A percentile compares a stretch with the other conserved stretches of the same genome.
These are phyloP conservation scores for Puffinus mauretanicus DNA, from an alignment of 2,113 vertebrate species.

Conservation along the genomic window DNA sequence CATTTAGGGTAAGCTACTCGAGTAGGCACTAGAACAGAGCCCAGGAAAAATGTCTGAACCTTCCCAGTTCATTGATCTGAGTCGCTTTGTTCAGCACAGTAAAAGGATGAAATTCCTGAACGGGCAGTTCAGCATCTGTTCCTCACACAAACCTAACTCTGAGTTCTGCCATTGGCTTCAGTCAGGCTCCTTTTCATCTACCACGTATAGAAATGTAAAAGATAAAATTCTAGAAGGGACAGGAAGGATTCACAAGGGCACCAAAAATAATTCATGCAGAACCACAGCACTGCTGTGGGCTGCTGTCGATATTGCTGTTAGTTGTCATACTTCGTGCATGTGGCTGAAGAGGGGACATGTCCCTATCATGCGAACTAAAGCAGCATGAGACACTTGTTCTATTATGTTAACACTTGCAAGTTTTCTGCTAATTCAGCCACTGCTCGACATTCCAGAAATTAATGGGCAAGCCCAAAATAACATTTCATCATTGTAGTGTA, in stretches of 20 bases:
- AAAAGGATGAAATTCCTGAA: neutral
- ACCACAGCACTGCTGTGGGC: neutral
- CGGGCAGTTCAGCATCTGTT: neutral
- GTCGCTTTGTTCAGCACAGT: neutral
- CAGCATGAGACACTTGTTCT: neutral
- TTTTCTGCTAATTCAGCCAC: neutral
- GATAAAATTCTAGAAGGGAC: neutral
- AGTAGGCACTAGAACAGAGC: neutral
- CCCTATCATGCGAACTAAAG: neutral
- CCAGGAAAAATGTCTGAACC: neutral
- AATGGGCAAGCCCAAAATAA: neutral
- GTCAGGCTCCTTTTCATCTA: neutral
- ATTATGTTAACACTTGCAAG: neutral
- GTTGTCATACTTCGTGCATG: accelerated
- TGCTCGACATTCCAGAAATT: neutral
- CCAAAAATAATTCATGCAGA: accelerated
- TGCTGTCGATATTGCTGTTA: neutral
- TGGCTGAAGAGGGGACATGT: neutral
- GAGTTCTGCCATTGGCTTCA: neutral
- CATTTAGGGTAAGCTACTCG: neutral
- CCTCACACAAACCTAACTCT: neutral
- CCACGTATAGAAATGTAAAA: neutral
- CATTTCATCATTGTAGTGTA: neutral
- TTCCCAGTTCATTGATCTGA: neutral
- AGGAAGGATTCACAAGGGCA: neutral